Base-by-base conservation (phyloP, 2,888 invertebrate genomes). In the Tenthredo livida region DNA sequence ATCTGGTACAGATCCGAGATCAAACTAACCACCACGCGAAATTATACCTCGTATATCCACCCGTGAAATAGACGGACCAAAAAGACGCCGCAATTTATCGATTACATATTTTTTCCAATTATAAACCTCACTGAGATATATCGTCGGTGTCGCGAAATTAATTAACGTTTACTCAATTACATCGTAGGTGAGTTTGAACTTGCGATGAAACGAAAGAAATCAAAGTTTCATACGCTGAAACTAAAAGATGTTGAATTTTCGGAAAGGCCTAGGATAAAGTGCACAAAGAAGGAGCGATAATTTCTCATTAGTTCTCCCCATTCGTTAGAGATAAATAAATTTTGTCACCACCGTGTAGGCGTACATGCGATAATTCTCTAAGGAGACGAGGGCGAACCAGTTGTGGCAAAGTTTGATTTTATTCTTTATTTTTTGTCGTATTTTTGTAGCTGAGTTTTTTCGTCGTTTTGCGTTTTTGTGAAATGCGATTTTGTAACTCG, bases 141-240 rank as follows among this genome's bases (percentile, higher is more conserved):
- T 75, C 75, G 47, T 47, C 15, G 1, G 75, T 29, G 29, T 75
- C 47, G 47, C 75, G 75, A 75, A 15, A 50, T 75, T 75, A 75
- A 75, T 75, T 75, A 75, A 75, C 75, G 75, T 75, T 75, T 75
- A 50, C 25, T 43, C 75, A 75, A 43, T 75, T 25, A 29, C 75
- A 25, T n/a, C 75, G 75, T 47, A 75, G 75, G n/a, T n/a, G n/a
- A n/a, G n/a, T n/a, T n/a, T n/a, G n/a, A n/a, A n/a, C n/a, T n/a
- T n/a, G n/a, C n/a, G n/a, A n/a, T n/a, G n/a, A n/a, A n/a, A n/a
- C n/a, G n/a, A n/a, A n/a, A n/a, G n/a, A n/a, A n/a, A n/a, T n/a
- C n/a, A n/a, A n/a, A n/a, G n/a, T n/a, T n/a, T n/a, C n/a, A n/a
- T n/a, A n/a, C n/a, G n/a, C n/a, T n/a, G n/a, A n/a, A n/a, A n/a